Base-by-base conservation (phyloP, 2,888 invertebrate species). In the Nomada ruficornis region DNA sequence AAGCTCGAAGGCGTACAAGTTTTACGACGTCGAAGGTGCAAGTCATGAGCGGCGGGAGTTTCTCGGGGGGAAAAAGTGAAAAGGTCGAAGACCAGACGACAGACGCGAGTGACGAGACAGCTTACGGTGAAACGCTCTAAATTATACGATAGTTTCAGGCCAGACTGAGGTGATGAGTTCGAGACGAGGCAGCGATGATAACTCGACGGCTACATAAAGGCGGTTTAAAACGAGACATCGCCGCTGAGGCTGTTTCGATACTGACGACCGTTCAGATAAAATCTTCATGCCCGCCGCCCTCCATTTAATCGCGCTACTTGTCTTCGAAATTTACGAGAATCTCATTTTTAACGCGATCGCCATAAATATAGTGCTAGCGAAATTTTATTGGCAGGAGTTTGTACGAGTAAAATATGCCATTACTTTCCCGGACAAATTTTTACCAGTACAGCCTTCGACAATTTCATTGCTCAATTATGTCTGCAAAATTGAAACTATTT, bases 91-190 rank as follows among this genome's bases (percentile, higher is more conserved):
- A 67, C 29, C 60, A 54, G 73, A 54, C 77, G 64, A 72, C 57
- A 26, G 47, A 55, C 36, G 42, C 54, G 18, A 62, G 36, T 50
- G 76, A 71, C 71, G 63, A 72, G 72, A 71, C 63, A 29, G 54
- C 54, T 73, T 72, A 73, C 50, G 44, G 44, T 20, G 77, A 36
- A 60, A 73, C 52, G 54, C 29, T 26, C 36, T 13, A 47, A 73
- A 77, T 67, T 77, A 73, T 73, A 44, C 71, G 64, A 71, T 57
- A 77, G 77, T 74, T 67, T 73, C 64, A 52, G 47, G 10, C 23
- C 44, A 70, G 75, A 55, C 52, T 47, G 52, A 20, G 47, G 55
- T 63, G 73, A 77, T 54, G 65, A 73, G 52, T 59, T 54, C 23
- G 20, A 50, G 60, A 60, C 65, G 52, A 73, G 77, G 23, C 44